These are phyloP conservation scores for Nemurella pictetii DNA, from an alignment of 2,888 invertebrate genomes.

Conservation along the genomic window DNA sequence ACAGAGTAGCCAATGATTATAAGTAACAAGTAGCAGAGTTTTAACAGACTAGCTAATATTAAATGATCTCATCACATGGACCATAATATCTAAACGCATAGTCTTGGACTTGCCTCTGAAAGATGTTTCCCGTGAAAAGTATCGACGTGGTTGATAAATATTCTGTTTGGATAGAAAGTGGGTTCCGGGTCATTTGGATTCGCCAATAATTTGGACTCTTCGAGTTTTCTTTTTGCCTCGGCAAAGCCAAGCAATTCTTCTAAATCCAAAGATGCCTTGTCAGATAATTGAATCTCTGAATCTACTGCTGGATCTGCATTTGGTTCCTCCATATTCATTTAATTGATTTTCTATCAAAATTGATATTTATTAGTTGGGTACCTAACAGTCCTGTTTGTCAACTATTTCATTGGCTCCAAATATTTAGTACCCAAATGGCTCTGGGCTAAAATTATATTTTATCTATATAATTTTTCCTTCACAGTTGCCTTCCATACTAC, in stretches of 20 bases:
- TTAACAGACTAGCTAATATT: not conserved
- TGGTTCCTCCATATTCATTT: not conserved
- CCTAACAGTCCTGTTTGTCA: no score
- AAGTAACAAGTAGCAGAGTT: no score
- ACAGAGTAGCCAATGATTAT: no score
- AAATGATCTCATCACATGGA: not conserved
- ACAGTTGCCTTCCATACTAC: no score
- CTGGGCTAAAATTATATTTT: no score
- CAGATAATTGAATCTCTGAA: not conserved
- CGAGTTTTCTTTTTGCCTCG: slow-evolving; percentile 33
- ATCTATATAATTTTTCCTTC: no score
- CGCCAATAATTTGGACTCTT: not conserved
- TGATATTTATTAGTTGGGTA: no score
- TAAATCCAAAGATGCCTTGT: slow-evolving; percentile 27
- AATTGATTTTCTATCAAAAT: no score
- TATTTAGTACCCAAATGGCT: no score
- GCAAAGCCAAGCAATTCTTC: slow-evolving; percentile 38
- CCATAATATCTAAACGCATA: not conserved
- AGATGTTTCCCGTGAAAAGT: slow-evolving; percentile 61
- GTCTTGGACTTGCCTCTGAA: slow-evolving; percentile 50
- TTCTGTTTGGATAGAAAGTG: slow-evolving; percentile 55
- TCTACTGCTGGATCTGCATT: not conserved
- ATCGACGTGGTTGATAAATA: slow-evolving; percentile 65
- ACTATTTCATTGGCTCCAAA: no score
- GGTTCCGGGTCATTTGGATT: slow-evolving; percentile 25